Evolutionary conservation across 1,140 invertebrate species (phyloP).

Genomic region (Penaeus indicus): DNA sequence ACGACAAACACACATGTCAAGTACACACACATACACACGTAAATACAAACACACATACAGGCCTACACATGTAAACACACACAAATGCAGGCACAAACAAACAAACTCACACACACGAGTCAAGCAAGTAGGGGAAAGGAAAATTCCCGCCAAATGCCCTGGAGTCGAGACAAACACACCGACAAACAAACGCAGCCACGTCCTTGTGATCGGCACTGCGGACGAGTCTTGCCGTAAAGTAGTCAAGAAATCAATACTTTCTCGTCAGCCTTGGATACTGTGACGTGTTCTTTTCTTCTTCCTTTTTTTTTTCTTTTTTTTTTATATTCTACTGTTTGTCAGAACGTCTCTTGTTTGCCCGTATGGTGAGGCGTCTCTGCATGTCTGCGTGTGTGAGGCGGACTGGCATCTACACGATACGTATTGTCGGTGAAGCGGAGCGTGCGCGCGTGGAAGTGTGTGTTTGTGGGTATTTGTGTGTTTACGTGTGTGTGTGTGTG

Average conservation of each 20-base stretch:
- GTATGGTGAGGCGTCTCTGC: too few relatives aligned
- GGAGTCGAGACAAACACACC: not conserved
- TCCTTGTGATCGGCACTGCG: conserved; percentile 36
- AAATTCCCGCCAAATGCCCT: too few relatives aligned
- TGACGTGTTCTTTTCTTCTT: not conserved
- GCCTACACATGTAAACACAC: too few relatives aligned
- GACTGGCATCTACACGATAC: too few relatives aligned
- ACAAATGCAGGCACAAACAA: too few relatives aligned
- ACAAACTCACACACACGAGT: too few relatives aligned
- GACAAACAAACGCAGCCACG: conserved; percentile 13
- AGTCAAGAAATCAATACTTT: conserved; percentile 34
- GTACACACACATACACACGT: not conserved
- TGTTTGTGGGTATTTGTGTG: conserved; percentile 34
- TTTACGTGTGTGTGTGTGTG: not conserved
- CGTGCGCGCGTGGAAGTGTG: not conserved
- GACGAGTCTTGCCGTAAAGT: conserved; percentile 20
- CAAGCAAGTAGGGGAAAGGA: too few relatives aligned
- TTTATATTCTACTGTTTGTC: not conserved
- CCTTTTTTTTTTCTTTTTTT: not conserved
- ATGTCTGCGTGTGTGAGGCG: too few relatives aligned
- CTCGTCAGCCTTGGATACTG: conserved; percentile 37
- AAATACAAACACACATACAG: too few relatives aligned
- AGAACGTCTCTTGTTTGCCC: too few relatives aligned
- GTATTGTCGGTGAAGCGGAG: not conserved
- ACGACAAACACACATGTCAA: not conserved